Base-by-base conservation (phyloP, 2,888 invertebrate genomes). In the Cacoxenus indagator region DNA sequence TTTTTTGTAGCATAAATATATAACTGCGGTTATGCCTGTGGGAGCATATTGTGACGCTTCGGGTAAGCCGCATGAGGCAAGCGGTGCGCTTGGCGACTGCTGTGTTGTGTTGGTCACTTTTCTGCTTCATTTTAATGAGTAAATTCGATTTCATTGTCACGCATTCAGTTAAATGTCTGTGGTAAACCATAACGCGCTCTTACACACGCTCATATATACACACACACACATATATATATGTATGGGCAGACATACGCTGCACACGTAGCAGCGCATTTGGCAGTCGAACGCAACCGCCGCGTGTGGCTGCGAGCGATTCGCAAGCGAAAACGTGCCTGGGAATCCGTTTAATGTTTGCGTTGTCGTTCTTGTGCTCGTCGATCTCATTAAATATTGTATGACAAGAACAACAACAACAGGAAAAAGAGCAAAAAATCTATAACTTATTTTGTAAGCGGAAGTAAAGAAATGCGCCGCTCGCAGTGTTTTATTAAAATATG, bases 81-180 rank as follows among this genome's bases (percentile, higher is more conserved):
- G 26, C n/a, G 17, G 5, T 27, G 57, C 57, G 27, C 27, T n/a
- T 26, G n/a, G 27, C n/a, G 11, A n/a, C 5, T 29, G 29, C 29
- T 57, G 17, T 4, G 19, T 17, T n/a, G n/a, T 26, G 43, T 37
- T 22, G 61, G 45, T 43, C 43, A 61, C 24, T 59, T 59, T 66
- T 66, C 55, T 76, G 78, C 72, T 70, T 70, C 71, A 73, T 76
- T 81, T 75, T 78, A 80, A 81, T 81, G 80, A 81, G 78, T 73
- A 77, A 81, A 81, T 81, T 82, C 78, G 78, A 81, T 80, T 78
- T 78, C 82, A 78, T 77, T 81, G 81, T 78, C 81, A 81, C 77
- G 81, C 78, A 74, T 57, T 64, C 67, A 51, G n/a, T 19, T 46
- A 45, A 45, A 51, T 31, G 64, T 51, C 59, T 61, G 43, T 37